Percentiles rank a stretch among this genome's conserved stretches.
Conservation (phyloP, 2,888 invertebrate species). For the Abrostola tripartita region DNA sequence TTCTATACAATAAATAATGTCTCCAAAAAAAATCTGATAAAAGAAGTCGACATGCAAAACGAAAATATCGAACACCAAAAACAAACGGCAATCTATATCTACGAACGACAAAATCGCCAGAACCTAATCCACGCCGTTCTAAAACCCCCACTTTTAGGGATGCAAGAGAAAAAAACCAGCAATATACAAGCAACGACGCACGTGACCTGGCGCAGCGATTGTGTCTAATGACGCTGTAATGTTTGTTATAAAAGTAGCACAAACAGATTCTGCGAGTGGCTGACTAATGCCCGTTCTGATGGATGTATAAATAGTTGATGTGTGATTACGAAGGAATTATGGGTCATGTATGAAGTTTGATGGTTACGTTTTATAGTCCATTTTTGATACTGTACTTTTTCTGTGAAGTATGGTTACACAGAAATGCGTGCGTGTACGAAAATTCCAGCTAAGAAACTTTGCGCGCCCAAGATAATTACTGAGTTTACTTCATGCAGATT, state of each 20-base stretch:
- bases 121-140: constrained; percentile 33
- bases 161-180: constrained; percentile 71
- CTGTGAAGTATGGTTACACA: no score
- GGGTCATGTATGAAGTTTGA: background rate
- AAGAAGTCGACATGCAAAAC: no score
- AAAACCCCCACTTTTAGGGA: constrained; percentile 60
- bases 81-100: no score
- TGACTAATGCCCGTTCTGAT: constrained; percentile 44
- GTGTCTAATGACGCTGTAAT: constrained; percentile 77
- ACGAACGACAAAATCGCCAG: background rate
- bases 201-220: constrained; percentile 71
- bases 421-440: no score
- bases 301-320: constrained; percentile 1
- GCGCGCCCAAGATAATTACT: no score
- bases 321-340: background rate
- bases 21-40: no score
- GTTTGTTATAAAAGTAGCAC: constrained; percentile 51
- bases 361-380: background rate
- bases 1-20: no score
- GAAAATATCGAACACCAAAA: background rate
- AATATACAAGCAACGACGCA: constrained; percentile 71
- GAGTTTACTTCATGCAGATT: no score
- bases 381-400: background rate
- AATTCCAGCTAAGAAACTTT: no score
- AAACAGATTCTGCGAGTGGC: constrained; percentile 40